Base-by-base conservation (phyloP, 2,888 invertebrate species). In the Acrocyrtus sp. region DNA sequence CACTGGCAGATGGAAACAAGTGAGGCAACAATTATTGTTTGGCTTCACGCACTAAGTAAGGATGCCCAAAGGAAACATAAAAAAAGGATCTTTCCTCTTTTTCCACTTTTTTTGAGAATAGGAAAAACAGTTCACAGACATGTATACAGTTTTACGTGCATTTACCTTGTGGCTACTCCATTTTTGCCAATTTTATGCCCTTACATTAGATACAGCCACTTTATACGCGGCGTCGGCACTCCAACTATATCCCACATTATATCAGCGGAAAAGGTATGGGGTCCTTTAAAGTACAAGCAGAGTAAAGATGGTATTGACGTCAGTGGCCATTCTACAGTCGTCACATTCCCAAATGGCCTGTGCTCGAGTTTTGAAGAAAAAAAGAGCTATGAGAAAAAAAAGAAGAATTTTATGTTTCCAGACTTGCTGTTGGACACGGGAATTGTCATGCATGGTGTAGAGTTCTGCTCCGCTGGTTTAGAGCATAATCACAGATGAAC, bases 1-100 rank as follows among this genome's bases (percentile, higher is more conserved):
- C 72, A 75, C 67, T 67, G 72, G 74, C 74, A 72, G 73, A 76
- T 77, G 73, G 76, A 74, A 77, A 73, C 66, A 65, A 73, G 75
- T 63, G 65, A 76, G 76, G 74, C 73, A 77, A 77, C 79, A 81
- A 81, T 81, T 79, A 81, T 81, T 81, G 79, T 79, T 81, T 78
- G 78, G 78, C 78, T 79, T 77, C 74, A 78, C 78, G 78, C 76
- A 78, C 76, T 76, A 77, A 78, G 76, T 78, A 78, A 79, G 78
- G 78, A 75, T 72, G 73, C 81, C 81, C 81, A 68, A 62, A 74
- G 79, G 81, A 79, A 76, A 75, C 78, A 81, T 81, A 79, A 80
- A 81, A 79, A 80, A 74, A 75, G 77, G 69, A 72, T 78, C 75
- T 75, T 75, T 72, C 73, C 70, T 68, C 80, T 54, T 43, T 58